Conservation (phyloP, 2,797 vertebrate species). For the Zonotrichia albicollis region DNA sequence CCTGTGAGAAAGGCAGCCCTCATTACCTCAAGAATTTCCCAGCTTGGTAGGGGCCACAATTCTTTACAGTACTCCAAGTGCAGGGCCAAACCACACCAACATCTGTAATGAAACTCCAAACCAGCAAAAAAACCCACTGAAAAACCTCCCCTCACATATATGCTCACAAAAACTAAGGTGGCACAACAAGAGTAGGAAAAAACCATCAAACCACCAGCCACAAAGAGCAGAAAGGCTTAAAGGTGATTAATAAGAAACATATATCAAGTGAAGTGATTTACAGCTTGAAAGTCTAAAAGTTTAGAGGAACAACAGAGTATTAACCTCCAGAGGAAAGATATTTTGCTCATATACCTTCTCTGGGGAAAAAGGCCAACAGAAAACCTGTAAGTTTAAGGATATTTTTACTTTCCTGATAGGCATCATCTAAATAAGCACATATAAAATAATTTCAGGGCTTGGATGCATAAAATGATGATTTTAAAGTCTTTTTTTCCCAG, state of each 20-base stretch:
- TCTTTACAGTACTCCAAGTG: neutral
- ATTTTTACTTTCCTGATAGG: neutral
- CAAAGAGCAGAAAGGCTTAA: neutral
- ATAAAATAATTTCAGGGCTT: neutral
- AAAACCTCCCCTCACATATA: neutral
- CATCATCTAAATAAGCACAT: neutral
- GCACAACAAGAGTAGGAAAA: neutral
- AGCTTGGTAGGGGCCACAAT: neutral
- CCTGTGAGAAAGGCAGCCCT: conserved; percentile 1
- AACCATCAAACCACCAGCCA: neutral
- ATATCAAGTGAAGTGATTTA: neutral
- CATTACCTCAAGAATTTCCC: conserved; percentile 45
- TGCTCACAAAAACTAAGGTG: neutral
- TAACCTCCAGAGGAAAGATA: neutral
- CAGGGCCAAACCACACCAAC: neutral
- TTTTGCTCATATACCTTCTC: neutral
- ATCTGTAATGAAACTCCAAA: neutral
- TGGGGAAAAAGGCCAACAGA: neutral
- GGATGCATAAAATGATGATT: neutral
- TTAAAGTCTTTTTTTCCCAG: neutral
- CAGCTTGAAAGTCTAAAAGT: neutral
- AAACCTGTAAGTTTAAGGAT: neutral
- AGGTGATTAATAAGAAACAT: neutral
- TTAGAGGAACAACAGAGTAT: neutral
- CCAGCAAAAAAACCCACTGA: neutral